Evolutionary conservation across 1,140 invertebrate species (phyloP).

Genomic region (Camponotus pennsylvanicus): DNA sequence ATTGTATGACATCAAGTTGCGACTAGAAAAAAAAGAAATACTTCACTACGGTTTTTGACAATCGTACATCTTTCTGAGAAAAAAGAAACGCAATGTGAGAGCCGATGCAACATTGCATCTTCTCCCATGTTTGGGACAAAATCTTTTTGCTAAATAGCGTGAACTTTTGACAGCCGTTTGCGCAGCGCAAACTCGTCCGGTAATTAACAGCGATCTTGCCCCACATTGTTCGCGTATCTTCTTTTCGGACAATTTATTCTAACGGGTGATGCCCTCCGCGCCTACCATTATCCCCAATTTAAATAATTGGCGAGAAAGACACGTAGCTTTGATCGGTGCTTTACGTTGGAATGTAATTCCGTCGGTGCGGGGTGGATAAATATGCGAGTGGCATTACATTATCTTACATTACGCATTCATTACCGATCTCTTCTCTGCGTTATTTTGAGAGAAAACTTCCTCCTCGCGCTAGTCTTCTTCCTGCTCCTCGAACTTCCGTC

Average conservation of each 20-base stretch:
- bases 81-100: neutral
- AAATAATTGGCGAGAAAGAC: constrained; percentile 8
- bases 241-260: constrained; percentile 27
- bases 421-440: neutral
- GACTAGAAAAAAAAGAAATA: neutral
- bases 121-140: neutral
- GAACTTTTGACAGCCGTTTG: constrained; percentile 76
- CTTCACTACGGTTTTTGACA: neutral
- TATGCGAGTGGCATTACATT: neutral
- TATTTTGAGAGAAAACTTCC: constrained; percentile 9
- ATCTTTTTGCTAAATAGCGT: constrained; percentile 70
- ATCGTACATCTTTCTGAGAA: neutral
- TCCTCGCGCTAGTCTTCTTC: constrained; percentile 11
- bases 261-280: constrained; percentile 4
- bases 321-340: neutral
- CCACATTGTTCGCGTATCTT: constrained; percentile 20
- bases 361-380: constrained; percentile 1
- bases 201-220: constrained; percentile 77
- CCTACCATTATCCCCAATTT: constrained; percentile 34
- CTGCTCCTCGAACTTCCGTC: constrained; percentile 56
- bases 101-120: constrained; percentile 9
- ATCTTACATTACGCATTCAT: constrained; percentile 20
- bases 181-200: constrained; percentile 76
- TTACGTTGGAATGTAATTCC: constrained; percentile 21
- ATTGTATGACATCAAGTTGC: neutral